phyloP scores from a whole-genome alignment of 2,888 invertebrate genomes.

The Cantharis rufa region DNA sequence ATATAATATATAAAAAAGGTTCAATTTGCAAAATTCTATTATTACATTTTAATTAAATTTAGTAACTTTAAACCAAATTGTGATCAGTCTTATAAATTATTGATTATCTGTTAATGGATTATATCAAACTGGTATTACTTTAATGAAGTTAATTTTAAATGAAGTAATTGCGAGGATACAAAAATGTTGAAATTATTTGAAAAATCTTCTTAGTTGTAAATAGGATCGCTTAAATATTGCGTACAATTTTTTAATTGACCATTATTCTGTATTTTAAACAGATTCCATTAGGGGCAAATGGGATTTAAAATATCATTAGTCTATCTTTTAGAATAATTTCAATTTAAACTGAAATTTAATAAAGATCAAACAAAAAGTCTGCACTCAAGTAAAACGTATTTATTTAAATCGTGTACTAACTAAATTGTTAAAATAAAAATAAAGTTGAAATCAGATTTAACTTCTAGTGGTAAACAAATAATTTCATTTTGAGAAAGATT shows the following conservation, averaged over 20 bases:
- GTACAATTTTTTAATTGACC: slow-evolving; percentile 12
- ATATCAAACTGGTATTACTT: background rate
- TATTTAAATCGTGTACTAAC: background rate
- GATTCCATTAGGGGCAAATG: slow-evolving; percentile 32
- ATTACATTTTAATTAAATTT: background rate
- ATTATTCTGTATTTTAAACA: slow-evolving; percentile 34
- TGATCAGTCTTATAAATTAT: background rate
- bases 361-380: background rate
- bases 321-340: slow-evolving; percentile 31
- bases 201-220: background rate
- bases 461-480: background rate
- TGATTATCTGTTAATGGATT: background rate
- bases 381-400: background rate
- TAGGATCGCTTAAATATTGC: background rate
- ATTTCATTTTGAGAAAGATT: background rate
- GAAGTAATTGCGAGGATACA: background rate
- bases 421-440: background rate
- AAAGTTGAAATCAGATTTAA: background rate
- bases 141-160: background rate
- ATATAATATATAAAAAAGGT: too few relatives aligned
- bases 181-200: background rate
- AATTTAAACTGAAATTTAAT: slow-evolving; percentile 34
- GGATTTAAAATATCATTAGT: slow-evolving; percentile 36
- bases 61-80: background rate
- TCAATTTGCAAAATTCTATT: too few relatives aligned